Percentiles rank a stretch among this genome's conserved stretches.
Evolutionary conservation across 1,140 invertebrate species (phyloP).

Genomic region (Akabosia matsudoensis): DNA sequence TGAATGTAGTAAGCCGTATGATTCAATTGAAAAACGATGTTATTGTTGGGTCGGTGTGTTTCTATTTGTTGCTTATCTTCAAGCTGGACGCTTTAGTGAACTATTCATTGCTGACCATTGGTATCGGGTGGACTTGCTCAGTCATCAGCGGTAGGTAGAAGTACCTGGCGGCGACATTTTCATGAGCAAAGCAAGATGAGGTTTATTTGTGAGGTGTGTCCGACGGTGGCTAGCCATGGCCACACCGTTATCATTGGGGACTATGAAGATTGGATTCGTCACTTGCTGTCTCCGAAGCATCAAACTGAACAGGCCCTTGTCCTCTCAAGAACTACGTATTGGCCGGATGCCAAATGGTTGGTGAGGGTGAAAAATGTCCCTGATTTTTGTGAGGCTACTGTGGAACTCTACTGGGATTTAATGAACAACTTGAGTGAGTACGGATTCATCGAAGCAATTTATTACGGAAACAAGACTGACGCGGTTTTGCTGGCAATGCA

Average conservation of each 20-base stretch:
- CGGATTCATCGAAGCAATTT: conserved; percentile 3
- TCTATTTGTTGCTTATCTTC: too few relatives aligned
- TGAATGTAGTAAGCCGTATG: too few relatives aligned
- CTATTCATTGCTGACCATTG: too few relatives aligned
- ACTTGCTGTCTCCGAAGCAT: not conserved
- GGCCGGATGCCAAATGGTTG: not conserved
- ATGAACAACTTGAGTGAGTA: not conserved
- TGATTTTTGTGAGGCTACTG: not conserved
- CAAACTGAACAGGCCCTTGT: not conserved
- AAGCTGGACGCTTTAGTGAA: too few relatives aligned
- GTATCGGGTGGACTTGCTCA: too few relatives aligned
- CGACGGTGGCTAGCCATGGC: not conserved
- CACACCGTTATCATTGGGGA: not conserved
- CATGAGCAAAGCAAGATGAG: too few relatives aligned
- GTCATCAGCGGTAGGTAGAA: too few relatives aligned
- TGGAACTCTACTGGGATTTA: not conserved
- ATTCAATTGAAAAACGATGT: too few relatives aligned
- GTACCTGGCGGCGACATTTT: too few relatives aligned
- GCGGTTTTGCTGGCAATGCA: not conserved
- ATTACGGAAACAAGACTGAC: not conserved
- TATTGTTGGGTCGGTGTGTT: too few relatives aligned
- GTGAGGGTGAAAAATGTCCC: not conserved
- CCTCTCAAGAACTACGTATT: not conserved
- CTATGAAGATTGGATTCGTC: not conserved
- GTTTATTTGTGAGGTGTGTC: not conserved